These are phyloP conservation scores for Chloromyia formosa DNA, from an alignment of 2,888 invertebrate genomes.

Conservation along the genomic window DNA sequence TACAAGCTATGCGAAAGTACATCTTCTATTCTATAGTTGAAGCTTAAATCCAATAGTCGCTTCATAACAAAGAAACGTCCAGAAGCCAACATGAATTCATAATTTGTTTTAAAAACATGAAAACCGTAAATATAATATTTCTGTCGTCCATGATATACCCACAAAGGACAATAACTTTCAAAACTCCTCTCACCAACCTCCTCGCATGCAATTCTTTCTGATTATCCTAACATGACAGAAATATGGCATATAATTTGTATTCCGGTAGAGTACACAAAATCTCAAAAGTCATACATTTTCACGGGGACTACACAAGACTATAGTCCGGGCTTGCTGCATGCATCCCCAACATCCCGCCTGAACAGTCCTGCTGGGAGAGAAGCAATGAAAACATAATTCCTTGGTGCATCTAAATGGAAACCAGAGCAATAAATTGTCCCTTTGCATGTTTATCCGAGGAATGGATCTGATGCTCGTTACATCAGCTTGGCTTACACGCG, in stretches of 20 bases:
- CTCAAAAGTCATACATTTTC: background rate
- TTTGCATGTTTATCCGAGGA: background rate
- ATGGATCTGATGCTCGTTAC: constrained; percentile 24
- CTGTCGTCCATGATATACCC: too few relatives aligned
- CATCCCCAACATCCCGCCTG: too few relatives aligned
- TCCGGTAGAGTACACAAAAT: constrained; percentile 23
- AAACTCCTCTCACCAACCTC: too few relatives aligned
- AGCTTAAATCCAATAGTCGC: too few relatives aligned
- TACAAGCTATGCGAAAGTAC: too few relatives aligned
- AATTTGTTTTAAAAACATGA: too few relatives aligned
- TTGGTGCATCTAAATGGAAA: constrained; percentile 29
- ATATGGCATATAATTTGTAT: constrained; percentile 24
- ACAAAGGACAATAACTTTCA: too few relatives aligned
- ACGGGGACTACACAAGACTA: background rate
- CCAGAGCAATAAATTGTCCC: constrained; percentile 32
- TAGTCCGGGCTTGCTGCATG: background rate
- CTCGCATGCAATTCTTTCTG: background rate
- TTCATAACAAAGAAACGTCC: too few relatives aligned
- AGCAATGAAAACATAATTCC: constrained; percentile 13
- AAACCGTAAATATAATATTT: too few relatives aligned
- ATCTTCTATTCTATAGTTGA: too few relatives aligned
- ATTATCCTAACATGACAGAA: constrained; percentile 9
- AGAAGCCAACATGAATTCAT: too few relatives aligned
- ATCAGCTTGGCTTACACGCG: constrained; percentile 37
- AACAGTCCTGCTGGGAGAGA: too few relatives aligned